Base-by-base conservation (phyloP, 2,797 vertebrate species). In the Antennarius maculatus region DNA sequence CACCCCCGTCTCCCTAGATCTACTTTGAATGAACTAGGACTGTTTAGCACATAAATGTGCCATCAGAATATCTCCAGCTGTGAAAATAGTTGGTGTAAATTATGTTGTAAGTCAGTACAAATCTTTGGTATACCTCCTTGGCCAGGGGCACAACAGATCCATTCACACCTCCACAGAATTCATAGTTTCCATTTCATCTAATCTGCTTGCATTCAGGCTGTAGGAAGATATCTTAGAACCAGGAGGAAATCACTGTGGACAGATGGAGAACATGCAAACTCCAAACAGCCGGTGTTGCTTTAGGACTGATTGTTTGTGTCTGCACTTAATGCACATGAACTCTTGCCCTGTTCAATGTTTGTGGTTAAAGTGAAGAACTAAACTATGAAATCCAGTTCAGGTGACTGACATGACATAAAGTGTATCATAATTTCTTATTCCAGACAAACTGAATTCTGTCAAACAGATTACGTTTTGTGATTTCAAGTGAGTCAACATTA, bases 11-110 rank as follows among this genome's bases (percentile, higher is more conserved):
- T 66, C 28, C 15, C 45, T 54, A 37, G 56, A 68, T 71, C 54
- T 53, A 34, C 61, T 77, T 49, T 60, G 27, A 76, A 68, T 76
- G 60, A 86, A 76, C 66, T 68, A 12, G 3, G n/a, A 54, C 51
- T 49, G 5, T 11, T 29, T 3, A 37, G 43, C 13, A 15, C 34
- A 47, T 42, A 47, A 29, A 48, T 28, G 6, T 8, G 6, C 23
- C 53, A 62, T 57, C 50, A 51, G 60, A 71, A 34, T 16, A 6
- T 2, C 4, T 57, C 16, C 28, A 34, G 14, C 51, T 34, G 28
- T 60, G 14, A 55, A 54, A 55, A 27, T 41, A 56, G 59, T 47
- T 45, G 43, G 17, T 41, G n/a, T 27, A 10, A 28, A 55, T 73
- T 46, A 23, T 31, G 23, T 41, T n/a, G 23, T 45, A 28, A 34